Conservation (phyloP, 2,888 invertebrate genomes). For the Cryptosula pallasiana region DNA sequence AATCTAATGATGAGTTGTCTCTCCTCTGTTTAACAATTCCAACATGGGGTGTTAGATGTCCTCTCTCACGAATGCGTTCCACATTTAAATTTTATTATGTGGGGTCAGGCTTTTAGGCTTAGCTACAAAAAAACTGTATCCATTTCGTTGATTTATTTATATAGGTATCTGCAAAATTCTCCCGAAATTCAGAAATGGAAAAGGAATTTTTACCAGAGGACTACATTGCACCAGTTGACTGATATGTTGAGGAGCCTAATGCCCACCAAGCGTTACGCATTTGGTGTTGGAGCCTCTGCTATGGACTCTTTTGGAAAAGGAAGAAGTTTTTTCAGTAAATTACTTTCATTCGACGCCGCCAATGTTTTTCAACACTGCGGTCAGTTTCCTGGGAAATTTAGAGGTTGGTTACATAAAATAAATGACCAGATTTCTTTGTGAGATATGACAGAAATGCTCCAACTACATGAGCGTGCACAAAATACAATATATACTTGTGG, state of each 20-base stretch:
- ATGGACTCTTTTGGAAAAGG: constrained; percentile 23
- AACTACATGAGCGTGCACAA: no score
- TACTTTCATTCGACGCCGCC: constrained; percentile 11
- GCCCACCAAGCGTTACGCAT: background rate
- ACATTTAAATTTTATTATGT: no score
- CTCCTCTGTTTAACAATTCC: no score
- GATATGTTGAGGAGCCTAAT: background rate
- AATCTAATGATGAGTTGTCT: no score
- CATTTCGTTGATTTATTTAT: no score
- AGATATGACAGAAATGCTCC: no score
- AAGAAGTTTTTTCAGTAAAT: background rate
- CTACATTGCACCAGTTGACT: constrained; percentile 1
- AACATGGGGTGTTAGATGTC: no score
- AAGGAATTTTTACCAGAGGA: background rate
- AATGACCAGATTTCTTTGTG: no score
- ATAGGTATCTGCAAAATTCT: background rate
- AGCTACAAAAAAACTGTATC: no score
- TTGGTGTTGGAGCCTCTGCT: constrained; percentile 17
- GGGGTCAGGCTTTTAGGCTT: no score
- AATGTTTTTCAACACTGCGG: constrained; percentile 23
- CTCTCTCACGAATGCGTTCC: no score
- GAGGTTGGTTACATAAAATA: no score
- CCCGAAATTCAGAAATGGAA: constrained; percentile 20
- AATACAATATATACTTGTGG: background rate
- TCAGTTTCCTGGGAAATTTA: constrained; percentile 16